Percentiles rank a stretch among this genome's conserved stretches.
Evolutionary conservation across 1,140 invertebrate genomes (phyloP).

Genomic region (Littorina saxatilis): DNA sequence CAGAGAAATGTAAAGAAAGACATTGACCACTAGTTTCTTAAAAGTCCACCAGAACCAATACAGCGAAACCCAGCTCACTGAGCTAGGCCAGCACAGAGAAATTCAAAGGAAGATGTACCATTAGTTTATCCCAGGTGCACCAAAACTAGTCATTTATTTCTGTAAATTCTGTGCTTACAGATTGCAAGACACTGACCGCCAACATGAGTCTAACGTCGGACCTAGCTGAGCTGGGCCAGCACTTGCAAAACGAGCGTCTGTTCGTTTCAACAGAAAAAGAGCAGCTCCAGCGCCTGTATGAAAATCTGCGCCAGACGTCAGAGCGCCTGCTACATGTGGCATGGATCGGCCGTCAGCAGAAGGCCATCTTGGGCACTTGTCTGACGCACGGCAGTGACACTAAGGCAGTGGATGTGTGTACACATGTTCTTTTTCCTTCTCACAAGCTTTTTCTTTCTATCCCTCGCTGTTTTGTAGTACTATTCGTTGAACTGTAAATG

Average conservation of each 20-base stretch:
- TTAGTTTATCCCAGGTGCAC: too few species aligned
- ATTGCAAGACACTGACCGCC: not conserved
- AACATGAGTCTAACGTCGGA: conserved; percentile 73
- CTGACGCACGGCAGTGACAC: conserved; percentile 80
- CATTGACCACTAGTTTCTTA: too few species aligned
- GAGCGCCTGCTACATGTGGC: conserved; percentile 85
- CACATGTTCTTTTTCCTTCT: not conserved
- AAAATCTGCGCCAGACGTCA: conserved; percentile 82
- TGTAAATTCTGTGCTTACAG: too few species aligned
- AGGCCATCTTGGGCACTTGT: conserved; percentile 89
- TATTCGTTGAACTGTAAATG: too few species aligned
- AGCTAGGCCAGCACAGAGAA: too few species aligned
- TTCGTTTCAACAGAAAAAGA: conserved; percentile 85
- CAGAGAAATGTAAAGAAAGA: too few species aligned
- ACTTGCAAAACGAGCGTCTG: conserved; percentile 84
- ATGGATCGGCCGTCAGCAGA: conserved; percentile 93
- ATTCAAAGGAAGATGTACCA: too few species aligned
- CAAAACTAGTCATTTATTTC: not conserved
- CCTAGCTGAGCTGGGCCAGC: conserved; percentile 83
- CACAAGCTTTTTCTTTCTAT: not conserved
- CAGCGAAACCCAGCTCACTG: too few species aligned
- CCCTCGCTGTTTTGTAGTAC: not conserved
- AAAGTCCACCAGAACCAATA: too few species aligned
- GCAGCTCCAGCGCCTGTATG: conserved; percentile 84
- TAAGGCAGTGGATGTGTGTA: conserved; percentile 28